Conservation (phyloP, 2,888 invertebrate genomes). For the Caenorhabditis afra region DNA sequence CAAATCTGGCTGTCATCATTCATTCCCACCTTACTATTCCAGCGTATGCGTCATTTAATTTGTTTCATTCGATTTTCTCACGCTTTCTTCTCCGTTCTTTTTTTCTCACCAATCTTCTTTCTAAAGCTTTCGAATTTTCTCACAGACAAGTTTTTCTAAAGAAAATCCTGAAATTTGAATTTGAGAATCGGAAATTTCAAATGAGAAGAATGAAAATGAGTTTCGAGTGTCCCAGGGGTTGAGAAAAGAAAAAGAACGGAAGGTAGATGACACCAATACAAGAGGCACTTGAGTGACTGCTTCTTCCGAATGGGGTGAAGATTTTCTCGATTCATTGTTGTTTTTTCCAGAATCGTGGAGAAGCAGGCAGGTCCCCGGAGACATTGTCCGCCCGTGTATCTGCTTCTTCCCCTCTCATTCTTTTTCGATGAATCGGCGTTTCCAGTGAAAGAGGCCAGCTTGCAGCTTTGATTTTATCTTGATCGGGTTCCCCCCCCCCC, state of each 20-base stretch:
- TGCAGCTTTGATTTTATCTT: constrained; percentile 65
- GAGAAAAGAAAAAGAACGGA: not conserved
- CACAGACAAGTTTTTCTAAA: not conserved
- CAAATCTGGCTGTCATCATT: constrained; percentile 7
- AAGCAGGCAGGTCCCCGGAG: constrained; percentile 7
- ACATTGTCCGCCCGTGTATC: constrained; percentile 27
- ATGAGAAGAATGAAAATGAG: not conserved
- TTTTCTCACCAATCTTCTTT: not conserved
- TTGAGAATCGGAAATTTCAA: not conserved
- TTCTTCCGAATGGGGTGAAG: constrained; percentile 24
- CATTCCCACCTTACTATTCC: not conserved
- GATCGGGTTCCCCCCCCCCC: constrained; percentile 58
- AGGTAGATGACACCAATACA: constrained; percentile 3
- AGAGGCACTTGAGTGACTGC: constrained; percentile 18
- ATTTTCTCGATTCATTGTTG: constrained; percentile 21
- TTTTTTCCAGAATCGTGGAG: constrained; percentile 20
- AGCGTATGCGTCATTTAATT: constrained; percentile 9
- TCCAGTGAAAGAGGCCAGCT: constrained; percentile 60
- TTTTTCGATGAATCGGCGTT: constrained; percentile 51
- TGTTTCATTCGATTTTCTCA: not conserved
- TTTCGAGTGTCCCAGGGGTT: not conserved
- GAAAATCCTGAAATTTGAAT: not conserved
- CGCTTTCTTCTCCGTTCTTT: not conserved
- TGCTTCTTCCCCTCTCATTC: not conserved
- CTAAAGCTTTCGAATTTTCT: not conserved